A percentile compares a stretch with the other conserved stretches of the same genome.
phyloP scores from a whole-genome alignment of 2,113 vertebrate species.

The Manacus vitellinus region DNA sequence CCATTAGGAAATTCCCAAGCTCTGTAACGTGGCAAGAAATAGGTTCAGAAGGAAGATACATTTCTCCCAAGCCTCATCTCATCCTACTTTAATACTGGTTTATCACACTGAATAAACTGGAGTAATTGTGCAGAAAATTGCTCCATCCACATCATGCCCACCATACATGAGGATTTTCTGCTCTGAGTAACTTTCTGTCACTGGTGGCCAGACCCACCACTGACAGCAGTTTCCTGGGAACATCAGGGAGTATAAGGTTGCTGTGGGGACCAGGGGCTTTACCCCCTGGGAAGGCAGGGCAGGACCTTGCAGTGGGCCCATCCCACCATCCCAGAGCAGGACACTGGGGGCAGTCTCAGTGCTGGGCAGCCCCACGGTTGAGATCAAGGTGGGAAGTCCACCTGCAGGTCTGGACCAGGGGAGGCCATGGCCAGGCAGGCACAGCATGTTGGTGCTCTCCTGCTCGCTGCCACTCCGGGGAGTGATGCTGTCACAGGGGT shows the following conservation, averaged over 20 bases:
- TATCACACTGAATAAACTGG: conserved; percentile 33
- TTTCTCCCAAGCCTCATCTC: background rate
- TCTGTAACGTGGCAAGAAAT: background rate
- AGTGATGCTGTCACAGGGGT: accelerated
- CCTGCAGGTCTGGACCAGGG: background rate
- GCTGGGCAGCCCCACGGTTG: background rate
- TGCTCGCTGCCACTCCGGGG: background rate
- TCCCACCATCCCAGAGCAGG: background rate
- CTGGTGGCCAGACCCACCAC: background rate
- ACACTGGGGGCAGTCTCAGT: background rate
- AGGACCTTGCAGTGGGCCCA: accelerated
- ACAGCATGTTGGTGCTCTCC: background rate
- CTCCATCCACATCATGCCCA: background rate
- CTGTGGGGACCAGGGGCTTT: accelerated
- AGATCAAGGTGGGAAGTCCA: background rate
- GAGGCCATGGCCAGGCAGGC: accelerated
- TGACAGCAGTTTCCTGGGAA: background rate
- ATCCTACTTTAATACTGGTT: background rate
- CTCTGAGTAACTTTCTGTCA: background rate
- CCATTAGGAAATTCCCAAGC: background rate
- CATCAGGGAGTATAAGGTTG: background rate
- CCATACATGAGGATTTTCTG: background rate
- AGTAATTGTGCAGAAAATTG: conserved; percentile 50
- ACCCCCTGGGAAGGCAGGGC: background rate
- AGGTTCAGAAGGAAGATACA: background rate